Evolutionary conservation across 2,113 vertebrate species (phyloP), one percentile per base, ranked within the genome.

Genomic region (Syngnathus typhle): DNA sequence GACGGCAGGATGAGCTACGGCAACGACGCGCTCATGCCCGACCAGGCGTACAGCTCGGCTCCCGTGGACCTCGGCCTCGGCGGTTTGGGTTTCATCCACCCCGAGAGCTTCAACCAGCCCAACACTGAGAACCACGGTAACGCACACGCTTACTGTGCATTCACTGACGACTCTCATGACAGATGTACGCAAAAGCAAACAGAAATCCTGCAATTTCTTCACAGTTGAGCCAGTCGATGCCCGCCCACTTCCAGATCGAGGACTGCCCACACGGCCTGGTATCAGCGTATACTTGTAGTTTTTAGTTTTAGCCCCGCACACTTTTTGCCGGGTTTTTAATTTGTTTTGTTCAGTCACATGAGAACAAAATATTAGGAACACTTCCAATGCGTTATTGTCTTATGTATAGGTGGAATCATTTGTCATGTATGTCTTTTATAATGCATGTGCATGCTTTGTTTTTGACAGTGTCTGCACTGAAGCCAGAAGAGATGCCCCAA

Each of bases 81-180:
- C 3, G 91, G 95, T 7, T 91, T 94, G 62, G 94, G 95, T 73
- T 96, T 94, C 2, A 95, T 95, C 90, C 95, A 98, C 83, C 94
- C 95, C 15, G 95, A 96, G 76, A 94, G 91, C 72, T 95, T 95
- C 13, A 95, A 98, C 80, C 95, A 96, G 47, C 93, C 95, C 80
- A 98, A 98, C 77, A 98, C 96, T 5, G 95, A 98, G 90, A 98
- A 98, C 61, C 95, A 98, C 73, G 94, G 94, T 96, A 92, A 81
- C 39, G 51, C 51, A 15, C 37, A 44, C 19, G 44, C 49, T 44
- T 11, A 38, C 4, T 51, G 32, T 19, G 41, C 12, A 59, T 27
- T 21, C 87, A 36, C 27, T 89, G 19, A 51, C 47, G 11, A 7
- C 19, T n/a, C 47, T 12, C 8, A 51, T 51, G 47, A 51, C 47